phyloP scores from a whole-genome alignment of 92 coral and sea anemone genomes.

The Phymanthus crucifer region DNA sequence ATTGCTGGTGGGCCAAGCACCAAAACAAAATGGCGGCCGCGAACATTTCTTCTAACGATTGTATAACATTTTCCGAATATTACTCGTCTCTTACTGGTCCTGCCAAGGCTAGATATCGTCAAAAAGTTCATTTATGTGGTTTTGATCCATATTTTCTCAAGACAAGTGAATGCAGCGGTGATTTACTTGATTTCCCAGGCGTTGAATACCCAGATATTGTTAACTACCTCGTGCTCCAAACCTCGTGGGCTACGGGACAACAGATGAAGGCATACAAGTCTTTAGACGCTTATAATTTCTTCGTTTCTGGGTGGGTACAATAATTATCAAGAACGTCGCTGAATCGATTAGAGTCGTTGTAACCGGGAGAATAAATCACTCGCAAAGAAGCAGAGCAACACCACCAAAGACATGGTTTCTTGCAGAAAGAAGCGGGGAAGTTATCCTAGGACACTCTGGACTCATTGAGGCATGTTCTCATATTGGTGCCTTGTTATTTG shows the following conservation, averaged over 20 bases:
- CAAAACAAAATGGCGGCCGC: neutral
- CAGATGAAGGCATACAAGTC: constrained; percentile 71
- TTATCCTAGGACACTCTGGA: constrained; percentile 40
- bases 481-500: constrained; percentile 58
- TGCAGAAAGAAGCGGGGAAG: constrained; percentile 42
- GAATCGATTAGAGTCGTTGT: constrained; percentile 36
- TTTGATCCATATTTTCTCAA: neutral
- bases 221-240: too few species aligned
- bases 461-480: constrained; percentile 58
- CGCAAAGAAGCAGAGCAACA: constrained; percentile 40
- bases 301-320: constrained; percentile 69
- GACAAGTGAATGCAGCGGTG: neutral
- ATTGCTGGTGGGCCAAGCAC: neutral
- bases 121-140: neutral
- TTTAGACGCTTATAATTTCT: constrained; percentile 59
- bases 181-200: neutral
- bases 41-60: neutral
- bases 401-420: constrained; percentile 52
- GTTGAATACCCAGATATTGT: too few species aligned
- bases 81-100: neutral
- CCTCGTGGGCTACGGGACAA: constrained; percentile 11
- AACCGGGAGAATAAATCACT: constrained; percentile 51
- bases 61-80: neutral
- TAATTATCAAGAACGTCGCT: constrained; percentile 8
- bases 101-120: neutral